These are phyloP conservation scores for Alosa sapidissima DNA, from an alignment of 2,797 vertebrate species.

Conservation along the genomic window DNA sequence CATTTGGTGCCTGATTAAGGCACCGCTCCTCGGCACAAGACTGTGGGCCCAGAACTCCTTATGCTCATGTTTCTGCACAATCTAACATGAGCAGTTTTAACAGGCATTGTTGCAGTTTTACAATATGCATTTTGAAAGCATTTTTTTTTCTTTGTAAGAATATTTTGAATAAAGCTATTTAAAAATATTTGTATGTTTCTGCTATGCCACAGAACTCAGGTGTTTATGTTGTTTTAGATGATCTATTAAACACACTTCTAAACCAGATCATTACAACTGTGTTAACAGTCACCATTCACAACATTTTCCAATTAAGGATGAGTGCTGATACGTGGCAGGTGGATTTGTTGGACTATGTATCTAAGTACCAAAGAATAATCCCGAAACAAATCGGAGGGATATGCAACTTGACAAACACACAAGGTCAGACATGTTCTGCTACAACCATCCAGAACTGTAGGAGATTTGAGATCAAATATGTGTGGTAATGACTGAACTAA, in stretches of 20 bases:
- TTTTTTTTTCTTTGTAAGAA: constrained; percentile 38
- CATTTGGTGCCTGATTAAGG: background rate
- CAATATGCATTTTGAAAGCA: constrained; percentile 24
- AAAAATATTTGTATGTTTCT: constrained; percentile 35
- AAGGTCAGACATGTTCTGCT: background rate
- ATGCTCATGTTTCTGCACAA: constrained; percentile 19
- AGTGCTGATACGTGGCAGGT: background rate
- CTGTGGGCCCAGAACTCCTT: constrained; percentile 8
- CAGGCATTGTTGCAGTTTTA: constrained; percentile 23
- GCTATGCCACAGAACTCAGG: background rate
- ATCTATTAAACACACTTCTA: background rate
- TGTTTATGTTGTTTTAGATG: background rate
- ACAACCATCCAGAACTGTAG: background rate
- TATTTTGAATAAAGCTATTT: constrained; percentile 51
- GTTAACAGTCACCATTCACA: background rate
- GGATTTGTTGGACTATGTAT: background rate
- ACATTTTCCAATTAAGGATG: background rate
- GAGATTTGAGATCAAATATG: background rate
- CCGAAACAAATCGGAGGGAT: background rate
- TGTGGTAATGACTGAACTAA: background rate
- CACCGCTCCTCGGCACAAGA: background rate
- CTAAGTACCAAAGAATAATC: background rate
- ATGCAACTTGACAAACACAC: background rate
- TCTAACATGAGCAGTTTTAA: constrained; percentile 16
- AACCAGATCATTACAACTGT: background rate